Evolutionary conservation across 2,797 vertebrate species (phyloP).

Genomic region (Pangasius krempfi): DNA sequence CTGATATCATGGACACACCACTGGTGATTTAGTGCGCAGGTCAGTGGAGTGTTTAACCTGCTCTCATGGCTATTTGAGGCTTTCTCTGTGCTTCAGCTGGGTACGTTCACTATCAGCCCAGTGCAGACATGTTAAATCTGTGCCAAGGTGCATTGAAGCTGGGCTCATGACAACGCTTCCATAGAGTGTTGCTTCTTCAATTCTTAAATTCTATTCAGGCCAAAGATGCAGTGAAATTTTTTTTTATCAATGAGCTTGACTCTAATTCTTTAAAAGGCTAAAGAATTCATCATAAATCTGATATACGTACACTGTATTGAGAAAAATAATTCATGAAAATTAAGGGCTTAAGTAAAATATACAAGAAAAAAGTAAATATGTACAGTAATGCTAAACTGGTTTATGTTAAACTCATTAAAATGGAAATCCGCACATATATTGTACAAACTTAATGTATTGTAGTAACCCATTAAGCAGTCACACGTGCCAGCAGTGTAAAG

Average conservation of each 20-base stretch:
- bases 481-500: not conserved
- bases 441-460: not conserved
- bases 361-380: not conserved
- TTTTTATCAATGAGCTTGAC: not conserved
- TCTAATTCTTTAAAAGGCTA: not conserved
- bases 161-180: not conserved
- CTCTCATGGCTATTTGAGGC: not conserved
- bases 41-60: constrained; percentile 25
- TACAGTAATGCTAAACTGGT: not conserved
- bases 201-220: not conserved
- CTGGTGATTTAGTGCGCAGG: not conserved
- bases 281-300: not conserved
- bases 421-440: not conserved
- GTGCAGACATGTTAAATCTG: not conserved
- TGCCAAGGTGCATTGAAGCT: not conserved
- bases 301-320: not conserved
- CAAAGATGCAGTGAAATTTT: not conserved
- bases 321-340: not conserved
- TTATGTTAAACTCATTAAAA: not conserved
- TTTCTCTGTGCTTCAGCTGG: constrained; percentile 4
- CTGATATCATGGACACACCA: constrained; percentile 8
- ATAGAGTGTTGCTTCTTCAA: not conserved
- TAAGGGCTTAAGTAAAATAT: not conserved
- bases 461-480: not conserved
- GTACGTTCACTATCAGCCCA: constrained; percentile 3